phyloP scores from a whole-genome alignment of 2,888 invertebrate species.

The Erebia ligea region DNA sequence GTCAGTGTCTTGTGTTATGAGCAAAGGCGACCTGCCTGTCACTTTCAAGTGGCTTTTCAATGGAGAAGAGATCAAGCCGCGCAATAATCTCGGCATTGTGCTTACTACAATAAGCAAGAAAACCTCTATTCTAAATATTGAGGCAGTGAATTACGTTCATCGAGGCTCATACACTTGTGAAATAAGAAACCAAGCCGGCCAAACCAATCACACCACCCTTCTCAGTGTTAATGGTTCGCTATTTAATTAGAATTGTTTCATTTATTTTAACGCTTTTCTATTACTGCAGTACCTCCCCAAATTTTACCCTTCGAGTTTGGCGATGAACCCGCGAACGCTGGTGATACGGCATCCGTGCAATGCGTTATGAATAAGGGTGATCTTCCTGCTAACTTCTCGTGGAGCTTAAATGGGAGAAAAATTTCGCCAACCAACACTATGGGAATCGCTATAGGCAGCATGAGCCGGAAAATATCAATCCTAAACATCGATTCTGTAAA shows the following conservation, averaged over 20 bases:
- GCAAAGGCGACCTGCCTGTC: constrained; percentile 91
- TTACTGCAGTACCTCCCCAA: constrained; percentile 85
- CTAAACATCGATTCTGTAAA: constrained; percentile 87
- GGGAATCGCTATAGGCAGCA: constrained; percentile 85
- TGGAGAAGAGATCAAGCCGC: constrained; percentile 73
- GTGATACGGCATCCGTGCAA: constrained; percentile 88
- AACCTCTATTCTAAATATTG: constrained; percentile 86
- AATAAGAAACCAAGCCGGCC: constrained; percentile 85
- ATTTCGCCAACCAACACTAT: constrained; percentile 80
- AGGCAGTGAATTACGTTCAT: constrained; percentile 84
- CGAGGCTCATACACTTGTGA: constrained; percentile 86
- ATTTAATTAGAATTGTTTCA: constrained; percentile 41
- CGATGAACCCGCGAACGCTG: constrained; percentile 88
- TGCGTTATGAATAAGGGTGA: constrained; percentile 91
- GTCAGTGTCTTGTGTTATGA: constrained; percentile 88
- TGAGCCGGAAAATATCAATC: constrained; percentile 85
- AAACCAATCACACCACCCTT: constrained; percentile 82
- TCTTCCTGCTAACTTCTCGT: constrained; percentile 89
- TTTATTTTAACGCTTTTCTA: constrained; percentile 55
- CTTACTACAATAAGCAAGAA: constrained; percentile 85
- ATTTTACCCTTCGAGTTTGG: constrained; percentile 87
- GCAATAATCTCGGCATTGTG: constrained; percentile 82
- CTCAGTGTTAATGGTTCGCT: constrained; percentile 85
- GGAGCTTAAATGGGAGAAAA: constrained; percentile 84
- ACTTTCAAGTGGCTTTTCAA: constrained; percentile 89